Evolutionary conservation across 2,888 invertebrate genomes (phyloP).

Genomic region (Sinotaia quadrata): DNA sequence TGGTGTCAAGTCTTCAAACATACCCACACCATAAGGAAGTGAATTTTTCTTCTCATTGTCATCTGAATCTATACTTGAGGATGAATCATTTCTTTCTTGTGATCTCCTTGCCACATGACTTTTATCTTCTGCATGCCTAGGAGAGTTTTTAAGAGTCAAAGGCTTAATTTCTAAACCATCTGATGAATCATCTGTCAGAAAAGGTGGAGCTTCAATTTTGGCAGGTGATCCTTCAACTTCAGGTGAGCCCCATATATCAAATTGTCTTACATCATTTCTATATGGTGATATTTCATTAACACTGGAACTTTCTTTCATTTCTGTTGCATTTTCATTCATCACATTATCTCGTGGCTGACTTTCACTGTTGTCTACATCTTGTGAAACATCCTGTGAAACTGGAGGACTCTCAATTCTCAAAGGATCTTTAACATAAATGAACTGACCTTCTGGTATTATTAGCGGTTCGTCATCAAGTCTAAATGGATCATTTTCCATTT

Average conservation of each 20-base stretch:
- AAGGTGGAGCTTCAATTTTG: constrained; percentile 26
- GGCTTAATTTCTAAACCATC: constrained; percentile 18
- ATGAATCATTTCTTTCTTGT: background rate
- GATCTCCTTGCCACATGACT: background rate
- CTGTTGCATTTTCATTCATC: background rate
- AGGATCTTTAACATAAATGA: constrained; percentile 27
- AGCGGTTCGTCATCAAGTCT: constrained; percentile 10
- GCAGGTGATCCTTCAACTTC: constrained; percentile 18
- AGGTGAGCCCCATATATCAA: constrained; percentile 23
- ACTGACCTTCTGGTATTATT: background rate
- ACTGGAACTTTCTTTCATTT: background rate
- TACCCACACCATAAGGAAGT: constrained; percentile 20
- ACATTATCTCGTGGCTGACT: background rate
- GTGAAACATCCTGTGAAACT: background rate
- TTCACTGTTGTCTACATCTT: background rate
- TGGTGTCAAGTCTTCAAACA: constrained; percentile 27
- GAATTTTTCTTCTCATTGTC: constrained; percentile 13
- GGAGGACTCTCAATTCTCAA: constrained; percentile 13
- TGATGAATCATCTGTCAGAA: constrained; percentile 23
- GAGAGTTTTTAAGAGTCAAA: constrained; percentile 15
- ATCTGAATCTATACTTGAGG: background rate
- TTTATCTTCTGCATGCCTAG: background rate
- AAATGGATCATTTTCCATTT: too few species aligned
- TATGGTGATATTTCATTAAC: constrained; percentile 5
- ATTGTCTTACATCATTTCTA: background rate